Percentiles rank a stretch among this genome's conserved stretches.
Conservation (phyloP, 2,113 vertebrate species). For the Sebastes fasciatus region DNA sequence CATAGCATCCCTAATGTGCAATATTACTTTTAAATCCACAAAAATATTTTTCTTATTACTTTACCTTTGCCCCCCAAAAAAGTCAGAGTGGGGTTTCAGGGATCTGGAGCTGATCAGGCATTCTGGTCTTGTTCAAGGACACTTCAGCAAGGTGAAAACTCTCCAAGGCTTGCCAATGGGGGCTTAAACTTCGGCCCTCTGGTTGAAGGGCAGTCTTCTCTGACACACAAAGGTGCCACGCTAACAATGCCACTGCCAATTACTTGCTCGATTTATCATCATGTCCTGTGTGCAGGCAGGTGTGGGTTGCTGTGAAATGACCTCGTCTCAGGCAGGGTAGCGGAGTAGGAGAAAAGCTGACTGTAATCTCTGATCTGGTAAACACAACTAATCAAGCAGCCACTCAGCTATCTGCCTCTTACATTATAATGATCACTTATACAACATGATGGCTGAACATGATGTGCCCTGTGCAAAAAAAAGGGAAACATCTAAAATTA, state of each 20-base stretch:
- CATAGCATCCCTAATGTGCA: background rate
- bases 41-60: background rate
- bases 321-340: conserved; percentile 25
- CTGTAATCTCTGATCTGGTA: conserved; percentile 44
- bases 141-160: conserved; percentile 28
- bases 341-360: conserved; percentile 43
- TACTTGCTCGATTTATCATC: conserved; percentile 71
- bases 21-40: background rate
- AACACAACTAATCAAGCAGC: conserved; percentile 66
- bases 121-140: conserved; percentile 21
- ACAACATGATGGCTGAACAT: conserved; percentile 41
- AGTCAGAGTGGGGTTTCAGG: background rate
- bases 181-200: background rate
- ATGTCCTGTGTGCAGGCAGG: conserved; percentile 41
- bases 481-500: conserved; percentile 27
- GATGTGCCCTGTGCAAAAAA: conserved; percentile 16
- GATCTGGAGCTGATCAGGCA: conserved; percentile 5
- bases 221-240: conserved; percentile 46
- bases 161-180: background rate
- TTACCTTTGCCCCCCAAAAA: background rate
- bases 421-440: conserved; percentile 56
- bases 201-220: conserved; percentile 20
- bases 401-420: conserved; percentile 41
- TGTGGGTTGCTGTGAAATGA: conserved; percentile 50
- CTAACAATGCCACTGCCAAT: conserved; percentile 62